phyloP scores from a whole-genome alignment of 2,113 vertebrate species.

The Ictalurus furcatus region DNA sequence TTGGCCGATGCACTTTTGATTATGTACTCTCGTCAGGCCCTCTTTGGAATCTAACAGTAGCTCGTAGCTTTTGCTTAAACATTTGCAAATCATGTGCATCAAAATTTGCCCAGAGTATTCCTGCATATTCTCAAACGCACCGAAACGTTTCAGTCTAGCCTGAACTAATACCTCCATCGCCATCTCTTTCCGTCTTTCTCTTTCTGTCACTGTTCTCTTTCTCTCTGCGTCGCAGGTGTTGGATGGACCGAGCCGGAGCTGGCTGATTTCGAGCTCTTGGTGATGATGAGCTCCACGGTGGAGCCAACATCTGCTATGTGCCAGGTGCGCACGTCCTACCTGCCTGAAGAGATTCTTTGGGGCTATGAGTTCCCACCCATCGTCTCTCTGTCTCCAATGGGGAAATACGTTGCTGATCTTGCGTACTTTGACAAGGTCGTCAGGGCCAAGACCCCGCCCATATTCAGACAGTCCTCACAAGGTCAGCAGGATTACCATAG shows the following conservation, averaged over 20 bases:
- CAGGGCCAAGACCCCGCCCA: slow-evolving; percentile 62
- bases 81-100: not conserved
- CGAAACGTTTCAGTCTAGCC: not conserved
- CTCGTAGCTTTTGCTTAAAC: not conserved
- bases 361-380: slow-evolving; percentile 85
- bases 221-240: slow-evolving; percentile 32
- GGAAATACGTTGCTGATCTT: slow-evolving; percentile 85
- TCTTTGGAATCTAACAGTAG: not conserved
- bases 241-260: slow-evolving; percentile 68
- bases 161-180: not conserved
- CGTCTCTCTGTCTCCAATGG: slow-evolving; percentile 81
- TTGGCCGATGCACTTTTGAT: not conserved
- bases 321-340: slow-evolving; percentile 86
- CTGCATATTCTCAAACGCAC: not conserved
- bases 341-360: slow-evolving; percentile 88
- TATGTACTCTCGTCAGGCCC: not conserved
- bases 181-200: not conserved
- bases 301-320: slow-evolving; percentile 86
- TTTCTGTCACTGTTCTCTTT: not conserved
- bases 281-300: slow-evolving; percentile 84
- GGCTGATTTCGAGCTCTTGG: slow-evolving; percentile 83
- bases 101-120: not conserved
- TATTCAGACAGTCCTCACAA: slow-evolving; percentile 55
- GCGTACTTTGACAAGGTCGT: slow-evolving; percentile 83
- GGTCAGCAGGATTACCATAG: slow-evolving; percentile 55